A percentile compares a stretch with the other conserved stretches of the same genome.
Evolutionary conservation across 2,797 vertebrate species (phyloP).

Genomic region (Pseudocheirus occidentalis): DNA sequence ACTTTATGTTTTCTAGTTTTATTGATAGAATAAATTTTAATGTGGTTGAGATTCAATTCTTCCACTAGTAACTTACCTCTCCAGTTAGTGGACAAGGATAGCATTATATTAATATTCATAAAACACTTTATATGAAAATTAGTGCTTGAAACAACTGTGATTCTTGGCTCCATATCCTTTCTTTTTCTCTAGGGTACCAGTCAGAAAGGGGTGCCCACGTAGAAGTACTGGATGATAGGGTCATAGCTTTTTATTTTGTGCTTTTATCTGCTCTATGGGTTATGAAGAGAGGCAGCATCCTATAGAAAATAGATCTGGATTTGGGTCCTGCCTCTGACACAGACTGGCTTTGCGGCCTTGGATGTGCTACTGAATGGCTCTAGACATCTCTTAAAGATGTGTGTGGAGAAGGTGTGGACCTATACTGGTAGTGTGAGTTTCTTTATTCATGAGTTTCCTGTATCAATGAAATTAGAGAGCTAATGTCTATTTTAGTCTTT

Average conservation of each 20-base stretch:
- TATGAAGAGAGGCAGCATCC: not conserved
- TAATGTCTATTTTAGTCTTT: not conserved
- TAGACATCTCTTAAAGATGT: not conserved
- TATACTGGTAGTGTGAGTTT: not conserved
- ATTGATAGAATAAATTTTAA: not conserved
- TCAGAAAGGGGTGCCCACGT: not conserved
- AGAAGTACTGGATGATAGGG: not conserved
- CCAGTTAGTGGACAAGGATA: not conserved
- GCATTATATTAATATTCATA: not conserved
- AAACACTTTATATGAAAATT: too few relatives aligned
- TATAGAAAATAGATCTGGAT: not conserved
- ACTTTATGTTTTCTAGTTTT: not conserved
- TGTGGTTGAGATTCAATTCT: not conserved
- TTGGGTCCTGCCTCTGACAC: not conserved
- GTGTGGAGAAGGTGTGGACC: not conserved
- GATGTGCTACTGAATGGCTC: not conserved
- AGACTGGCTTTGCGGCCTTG: not conserved
- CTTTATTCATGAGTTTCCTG: too few relatives aligned
- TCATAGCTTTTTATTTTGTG: not conserved
- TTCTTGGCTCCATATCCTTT: not conserved
- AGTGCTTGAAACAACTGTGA: not conserved
- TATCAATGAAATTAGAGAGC: not conserved
- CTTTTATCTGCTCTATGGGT: not conserved
- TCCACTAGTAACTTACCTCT: not conserved
- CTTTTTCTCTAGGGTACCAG: not conserved